These are phyloP conservation scores for Isurus oxyrinchus DNA, from an alignment of 2,113 vertebrate genomes.

Conservation along the genomic window DNA sequence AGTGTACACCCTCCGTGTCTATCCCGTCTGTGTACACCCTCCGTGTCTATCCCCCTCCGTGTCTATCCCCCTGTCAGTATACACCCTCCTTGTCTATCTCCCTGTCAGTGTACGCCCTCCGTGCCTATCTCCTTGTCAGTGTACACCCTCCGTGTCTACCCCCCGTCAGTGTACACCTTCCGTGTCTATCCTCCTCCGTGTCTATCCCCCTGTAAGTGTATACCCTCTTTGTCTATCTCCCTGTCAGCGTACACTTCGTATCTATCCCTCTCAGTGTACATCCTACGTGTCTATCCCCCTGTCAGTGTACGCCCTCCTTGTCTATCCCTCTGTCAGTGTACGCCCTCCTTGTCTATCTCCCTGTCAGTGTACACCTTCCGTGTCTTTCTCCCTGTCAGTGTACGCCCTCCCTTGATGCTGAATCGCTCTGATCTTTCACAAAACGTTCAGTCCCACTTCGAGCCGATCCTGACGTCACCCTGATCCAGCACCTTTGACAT, in stretches of 20 bases:
- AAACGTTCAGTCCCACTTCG: background rate
- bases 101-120: background rate
- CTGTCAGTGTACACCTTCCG: background rate
- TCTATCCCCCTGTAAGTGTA: background rate
- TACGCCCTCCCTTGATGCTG: background rate
- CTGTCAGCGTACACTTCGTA: background rate
- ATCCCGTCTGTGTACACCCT: background rate
- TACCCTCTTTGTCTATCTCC: too few species aligned
- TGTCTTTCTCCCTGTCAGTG: too few species aligned
- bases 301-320: background rate
- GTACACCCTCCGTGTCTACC: background rate
- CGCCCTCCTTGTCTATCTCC: background rate
- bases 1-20: background rate
- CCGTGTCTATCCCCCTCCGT: too few species aligned
- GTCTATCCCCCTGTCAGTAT: too few species aligned
- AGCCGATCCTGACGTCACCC: background rate
- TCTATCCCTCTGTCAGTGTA: too few species aligned
- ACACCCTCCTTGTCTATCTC: background rate
- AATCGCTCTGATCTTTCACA: background rate
- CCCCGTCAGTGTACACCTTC: background rate
- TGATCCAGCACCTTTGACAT: slow-evolving; percentile 31
- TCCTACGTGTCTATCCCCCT: too few species aligned
- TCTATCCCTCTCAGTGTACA: too few species aligned
- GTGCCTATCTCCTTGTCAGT: too few species aligned
- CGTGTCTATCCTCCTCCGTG: background rate